Percentiles rank a stretch among this genome's conserved stretches.
Conservation (phyloP, 1,140 invertebrate genomes). For the Hycleus cichorii region DNA sequence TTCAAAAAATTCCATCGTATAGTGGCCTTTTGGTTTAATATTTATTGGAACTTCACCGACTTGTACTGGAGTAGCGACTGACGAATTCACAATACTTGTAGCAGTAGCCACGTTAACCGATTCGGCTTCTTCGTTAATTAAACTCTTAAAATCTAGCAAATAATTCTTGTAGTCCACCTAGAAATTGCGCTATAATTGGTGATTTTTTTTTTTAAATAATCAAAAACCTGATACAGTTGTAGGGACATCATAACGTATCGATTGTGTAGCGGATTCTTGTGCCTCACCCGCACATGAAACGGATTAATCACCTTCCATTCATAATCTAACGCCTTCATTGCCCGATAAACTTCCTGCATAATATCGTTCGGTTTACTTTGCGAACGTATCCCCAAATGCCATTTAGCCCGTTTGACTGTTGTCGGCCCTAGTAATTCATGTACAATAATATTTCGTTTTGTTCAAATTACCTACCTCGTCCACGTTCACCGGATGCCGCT, state of each 20-base stretch:
- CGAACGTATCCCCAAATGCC: constrained; percentile 97
- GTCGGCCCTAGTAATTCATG: neutral
- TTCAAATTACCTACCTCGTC: constrained; percentile 31
- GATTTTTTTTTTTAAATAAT: neutral
- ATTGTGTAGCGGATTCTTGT: constrained; percentile 72
- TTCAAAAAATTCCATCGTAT: constrained; percentile 99
- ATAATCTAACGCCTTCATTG: constrained; percentile 97
- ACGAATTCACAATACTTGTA: constrained; percentile 46
- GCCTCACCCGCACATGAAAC: constrained; percentile 88
- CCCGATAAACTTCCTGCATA: constrained; percentile 98
- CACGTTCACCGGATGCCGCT: constrained; percentile 43
- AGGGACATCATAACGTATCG: constrained; percentile 95
- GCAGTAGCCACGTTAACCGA: constrained; percentile 38
- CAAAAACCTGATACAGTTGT: constrained; percentile 81
- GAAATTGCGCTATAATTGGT: constrained; percentile 1
- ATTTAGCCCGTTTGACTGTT: constrained; percentile 88
- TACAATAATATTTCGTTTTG: neutral
- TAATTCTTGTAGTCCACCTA: constrained; percentile 94
- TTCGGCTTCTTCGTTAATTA: constrained; percentile 70
- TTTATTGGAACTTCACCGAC: constrained; percentile 39
- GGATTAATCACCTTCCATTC: constrained; percentile 99
- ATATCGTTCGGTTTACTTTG: constrained; percentile 99
- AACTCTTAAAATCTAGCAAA: constrained; percentile 94
- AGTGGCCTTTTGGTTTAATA: constrained; percentile 58
- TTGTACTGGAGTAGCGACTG: constrained; percentile 37